Base-by-base conservation (phyloP, 2,797 vertebrate genomes). In the Bucorvus abyssinicus region DNA sequence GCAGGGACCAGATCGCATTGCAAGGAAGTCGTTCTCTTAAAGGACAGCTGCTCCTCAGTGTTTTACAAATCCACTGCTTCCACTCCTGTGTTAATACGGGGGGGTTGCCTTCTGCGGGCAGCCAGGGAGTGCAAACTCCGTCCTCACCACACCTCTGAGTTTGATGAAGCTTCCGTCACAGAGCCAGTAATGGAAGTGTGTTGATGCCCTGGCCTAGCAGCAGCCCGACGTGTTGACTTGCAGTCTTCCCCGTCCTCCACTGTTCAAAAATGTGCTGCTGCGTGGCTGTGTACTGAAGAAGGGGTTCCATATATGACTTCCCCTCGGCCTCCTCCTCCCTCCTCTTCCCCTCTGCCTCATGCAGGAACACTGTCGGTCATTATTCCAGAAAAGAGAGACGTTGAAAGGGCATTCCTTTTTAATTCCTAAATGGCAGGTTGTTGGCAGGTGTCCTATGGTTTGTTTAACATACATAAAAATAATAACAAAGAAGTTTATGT, bases 331-430 rank as follows among this genome's bases (percentile, higher is more conserved):
- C 34, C 45, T 60, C 84, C 75, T 88, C 30, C 63, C 38, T 70
- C 42, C 50, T 84, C 49, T 60, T 69, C 44, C 59, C 13, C 2
- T 67, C 32, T 73, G 22, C 34, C 18, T 78, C 5, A 0, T 57
- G 57, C 3, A 3, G 65, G 83, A 87, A 40, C 34, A 21, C 42
- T 52, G 13, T 57, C n/a, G 26, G 77, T 67, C 15, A 7, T 68
- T 75, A 76, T 93, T 95, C 69, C 45, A 29, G 47, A 47, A 49
- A 8, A 68, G 22, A 53, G n/a, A 86, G 21, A 61, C 12, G 32
- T 50, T 89, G 84, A 42, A 94, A 92, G 49, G 38, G n/a, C 29
- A 55, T 88, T 91, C 12, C 45, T 82, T 91, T 93, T 67, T 56
- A 88, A 32, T 95, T 79, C 65, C 24, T n/a, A 57, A 75, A 56